phyloP scores from a whole-genome alignment of 2,113 vertebrate species.

The Oostethus manadensis region DNA sequence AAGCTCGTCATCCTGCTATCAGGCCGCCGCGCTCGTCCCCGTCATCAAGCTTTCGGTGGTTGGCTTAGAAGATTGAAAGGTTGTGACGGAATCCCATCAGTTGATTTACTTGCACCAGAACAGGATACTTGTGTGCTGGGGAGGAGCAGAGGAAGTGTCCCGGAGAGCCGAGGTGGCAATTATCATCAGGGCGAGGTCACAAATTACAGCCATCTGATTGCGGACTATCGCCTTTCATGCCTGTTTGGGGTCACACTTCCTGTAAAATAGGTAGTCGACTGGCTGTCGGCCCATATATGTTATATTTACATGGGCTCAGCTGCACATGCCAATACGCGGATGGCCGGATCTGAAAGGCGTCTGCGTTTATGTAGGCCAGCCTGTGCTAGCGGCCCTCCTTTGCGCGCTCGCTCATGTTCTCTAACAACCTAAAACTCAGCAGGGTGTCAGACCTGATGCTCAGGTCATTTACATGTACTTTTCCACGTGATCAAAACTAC shows the following conservation, averaged over 20 bases:
- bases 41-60: slow-evolving; percentile 8
- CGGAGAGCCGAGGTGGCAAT: slow-evolving; percentile 54
- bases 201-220: slow-evolving; percentile 68
- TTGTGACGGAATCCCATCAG: background rate
- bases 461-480: too few relatives aligned
- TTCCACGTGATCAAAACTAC: too few relatives aligned
- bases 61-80: slow-evolving; percentile 7
- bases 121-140: slow-evolving; percentile 17
- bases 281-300: slow-evolving; percentile 10
- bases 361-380: slow-evolving; percentile 57
- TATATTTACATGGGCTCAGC: slow-evolving; percentile 21
- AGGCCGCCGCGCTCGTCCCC: slow-evolving; percentile 6
- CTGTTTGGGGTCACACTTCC: slow-evolving; percentile 8
- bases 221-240: slow-evolving; percentile 51
- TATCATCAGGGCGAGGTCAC: slow-evolving; percentile 57
- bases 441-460: too few relatives aligned
- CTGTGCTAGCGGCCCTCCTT: slow-evolving; percentile 33
- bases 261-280: slow-evolving; percentile 24
- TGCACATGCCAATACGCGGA: slow-evolving; percentile 7
- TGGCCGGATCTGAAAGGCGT: slow-evolving; percentile 12
- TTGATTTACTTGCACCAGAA: slow-evolving; percentile 24
- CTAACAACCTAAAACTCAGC: too few relatives aligned
- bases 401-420: too few relatives aligned
- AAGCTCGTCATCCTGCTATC: background rate
- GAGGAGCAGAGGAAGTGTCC: slow-evolving; percentile 34